Evolutionary conservation across 2,797 vertebrate genomes (phyloP).

Genomic region (Morus bassanus): DNA sequence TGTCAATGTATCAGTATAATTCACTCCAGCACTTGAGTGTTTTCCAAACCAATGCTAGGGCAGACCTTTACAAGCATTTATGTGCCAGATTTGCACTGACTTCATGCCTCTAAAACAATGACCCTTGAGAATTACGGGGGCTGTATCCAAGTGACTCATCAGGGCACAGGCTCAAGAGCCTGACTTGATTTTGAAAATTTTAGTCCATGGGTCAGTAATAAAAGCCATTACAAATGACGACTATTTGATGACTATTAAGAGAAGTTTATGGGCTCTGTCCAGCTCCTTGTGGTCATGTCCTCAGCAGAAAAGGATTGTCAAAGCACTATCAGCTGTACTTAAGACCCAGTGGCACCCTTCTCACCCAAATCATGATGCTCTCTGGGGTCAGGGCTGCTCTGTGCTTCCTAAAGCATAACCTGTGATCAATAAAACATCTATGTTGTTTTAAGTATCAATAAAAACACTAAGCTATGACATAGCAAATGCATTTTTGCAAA

Average conservation of each 20-base stretch:
- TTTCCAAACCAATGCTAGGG: accelerated
- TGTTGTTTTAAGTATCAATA: not conserved
- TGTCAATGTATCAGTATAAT: not conserved
- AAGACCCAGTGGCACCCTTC: not conserved
- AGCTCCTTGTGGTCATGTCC: not conserved
- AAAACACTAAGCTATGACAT: not conserved
- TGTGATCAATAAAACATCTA: not conserved
- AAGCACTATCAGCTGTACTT: not conserved
- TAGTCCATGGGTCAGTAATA: not conserved
- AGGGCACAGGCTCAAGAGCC: not conserved
- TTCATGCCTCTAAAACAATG: not conserved
- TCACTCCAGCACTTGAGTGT: not conserved
- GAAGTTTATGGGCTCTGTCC: not conserved
- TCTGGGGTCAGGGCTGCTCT: not conserved
- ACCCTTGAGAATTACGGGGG: not conserved
- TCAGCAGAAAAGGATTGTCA: not conserved
- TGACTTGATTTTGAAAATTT: not conserved
- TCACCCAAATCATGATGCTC: not conserved
- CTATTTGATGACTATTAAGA: not conserved
- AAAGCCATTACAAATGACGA: not conserved
- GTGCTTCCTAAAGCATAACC: not conserved
- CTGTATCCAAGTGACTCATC: not conserved
- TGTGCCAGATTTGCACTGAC: not conserved
- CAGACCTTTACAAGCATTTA: not conserved
- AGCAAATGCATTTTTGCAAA: not conserved